Conservation (phyloP, 2,113 vertebrate genomes). For the Falcunculus frontatus region DNA sequence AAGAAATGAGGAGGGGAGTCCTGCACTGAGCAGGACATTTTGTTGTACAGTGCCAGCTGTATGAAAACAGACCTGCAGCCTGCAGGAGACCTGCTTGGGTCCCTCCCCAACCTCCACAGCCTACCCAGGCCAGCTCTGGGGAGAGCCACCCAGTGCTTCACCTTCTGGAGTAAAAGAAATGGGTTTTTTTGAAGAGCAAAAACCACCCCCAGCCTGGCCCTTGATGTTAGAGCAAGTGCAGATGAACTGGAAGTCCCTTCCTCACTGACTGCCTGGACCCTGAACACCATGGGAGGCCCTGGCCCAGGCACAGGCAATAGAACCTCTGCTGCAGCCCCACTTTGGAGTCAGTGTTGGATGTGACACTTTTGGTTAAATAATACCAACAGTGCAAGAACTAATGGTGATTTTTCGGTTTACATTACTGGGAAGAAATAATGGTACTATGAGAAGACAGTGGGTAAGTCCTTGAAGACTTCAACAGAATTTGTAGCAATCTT, state of each 20-base stretch:
- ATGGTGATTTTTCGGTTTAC: not conserved
- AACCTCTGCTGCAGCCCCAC: not conserved
- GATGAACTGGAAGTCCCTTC: not conserved
- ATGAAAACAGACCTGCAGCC: not conserved
- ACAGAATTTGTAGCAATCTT: not conserved
- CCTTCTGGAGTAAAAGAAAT: not conserved
- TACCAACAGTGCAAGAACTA: not conserved
- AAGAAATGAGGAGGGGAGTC: not conserved
- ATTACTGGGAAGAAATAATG: not conserved
- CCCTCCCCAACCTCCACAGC: not conserved
- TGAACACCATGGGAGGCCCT: not conserved
- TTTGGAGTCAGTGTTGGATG: accelerated
- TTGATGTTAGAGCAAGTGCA: not conserved
- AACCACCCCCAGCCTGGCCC: not conserved
- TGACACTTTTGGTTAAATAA: not conserved
- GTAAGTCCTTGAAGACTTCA: not conserved
- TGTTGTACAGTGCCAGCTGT: not conserved
- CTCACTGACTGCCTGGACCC: not conserved
- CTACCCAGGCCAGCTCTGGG: not conserved
- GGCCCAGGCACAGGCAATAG: not conserved
- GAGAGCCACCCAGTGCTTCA: not conserved
- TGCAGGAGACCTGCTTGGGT: not conserved
- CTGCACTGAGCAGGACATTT: not conserved
- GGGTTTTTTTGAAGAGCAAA: not conserved
- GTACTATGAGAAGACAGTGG: not conserved